Conservation (phyloP, 2,113 vertebrate genomes). For the Gila orcuttii region DNA sequence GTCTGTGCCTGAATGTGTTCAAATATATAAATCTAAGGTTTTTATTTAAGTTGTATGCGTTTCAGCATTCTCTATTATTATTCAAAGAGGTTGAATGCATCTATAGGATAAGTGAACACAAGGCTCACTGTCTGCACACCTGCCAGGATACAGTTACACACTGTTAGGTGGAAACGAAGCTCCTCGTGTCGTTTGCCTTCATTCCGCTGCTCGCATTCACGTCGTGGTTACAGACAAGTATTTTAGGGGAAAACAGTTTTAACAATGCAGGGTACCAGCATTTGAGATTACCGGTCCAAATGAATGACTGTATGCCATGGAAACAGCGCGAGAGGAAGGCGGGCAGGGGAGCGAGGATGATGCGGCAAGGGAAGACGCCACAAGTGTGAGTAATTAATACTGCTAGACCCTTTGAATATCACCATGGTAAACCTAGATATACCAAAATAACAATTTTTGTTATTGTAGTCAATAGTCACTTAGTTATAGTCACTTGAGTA, state of each 20-base stretch:
- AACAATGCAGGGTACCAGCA: conserved; percentile 13
- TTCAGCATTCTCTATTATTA: not conserved
- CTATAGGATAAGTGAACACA: conserved; percentile 48
- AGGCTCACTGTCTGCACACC: conserved; percentile 33
- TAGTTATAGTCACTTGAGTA: not conserved
- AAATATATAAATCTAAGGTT: not conserved
- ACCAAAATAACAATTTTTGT: not conserved
- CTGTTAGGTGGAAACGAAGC: conserved; percentile 7
- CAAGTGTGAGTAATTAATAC: conserved; percentile 70
- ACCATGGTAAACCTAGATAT: not conserved
- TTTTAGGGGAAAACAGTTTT: not conserved
- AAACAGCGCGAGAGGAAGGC: conserved; percentile 64
- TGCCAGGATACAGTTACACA: conserved; percentile 56
- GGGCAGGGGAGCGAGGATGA: conserved; percentile 56
- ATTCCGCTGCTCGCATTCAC: not conserved
- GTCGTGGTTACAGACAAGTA: not conserved
- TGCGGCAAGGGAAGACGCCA: conserved; percentile 58
- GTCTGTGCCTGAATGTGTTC: conserved; percentile 1
- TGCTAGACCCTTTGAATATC: not conserved
- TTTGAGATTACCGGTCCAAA: conserved; percentile 14
- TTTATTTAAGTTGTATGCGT: not conserved
- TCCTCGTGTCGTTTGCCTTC: conserved; percentile 36
- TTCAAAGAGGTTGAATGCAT: not conserved
- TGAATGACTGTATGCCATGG: conserved; percentile 72
- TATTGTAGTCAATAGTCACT: too few relatives aligned